Conservation (phyloP, 1,140 invertebrate genomes). For the Bombus sibiricus region DNA sequence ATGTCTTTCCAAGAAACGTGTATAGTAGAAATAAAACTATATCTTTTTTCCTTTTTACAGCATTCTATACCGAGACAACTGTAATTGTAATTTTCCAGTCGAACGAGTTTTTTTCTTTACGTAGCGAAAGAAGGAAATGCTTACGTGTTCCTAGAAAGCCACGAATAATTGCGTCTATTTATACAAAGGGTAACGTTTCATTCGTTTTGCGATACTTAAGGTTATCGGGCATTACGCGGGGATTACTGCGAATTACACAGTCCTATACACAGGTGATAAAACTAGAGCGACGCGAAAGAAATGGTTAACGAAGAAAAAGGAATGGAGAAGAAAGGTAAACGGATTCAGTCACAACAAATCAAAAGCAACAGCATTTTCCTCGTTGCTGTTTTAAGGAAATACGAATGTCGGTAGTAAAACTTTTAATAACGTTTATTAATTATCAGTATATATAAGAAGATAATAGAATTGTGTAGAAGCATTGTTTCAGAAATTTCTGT, state of each 20-base stretch:
- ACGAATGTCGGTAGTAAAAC: too few relatives aligned
- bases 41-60: neutral
- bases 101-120: neutral
- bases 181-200: neutral
- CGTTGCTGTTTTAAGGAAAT: neutral
- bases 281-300: slow-evolving; percentile 1
- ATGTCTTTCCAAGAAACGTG: neutral
- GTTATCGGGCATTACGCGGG: slow-evolving; percentile 26
- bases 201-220: slow-evolving; percentile 44
- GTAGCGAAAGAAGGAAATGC: neutral
- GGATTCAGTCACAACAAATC: neutral
- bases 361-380: neutral
- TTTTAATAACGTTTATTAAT: neutral
- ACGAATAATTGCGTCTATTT: slow-evolving; percentile 22
- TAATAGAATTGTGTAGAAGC: neutral
- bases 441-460: neutral
- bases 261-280: slow-evolving; percentile 14
- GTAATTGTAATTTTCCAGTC: neutral
- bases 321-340: neutral
- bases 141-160: neutral
- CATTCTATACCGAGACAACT: neutral
- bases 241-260: slow-evolving; percentile 44
- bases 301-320: neutral
- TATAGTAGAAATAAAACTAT: neutral
- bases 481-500: neutral